Percentiles rank a stretch among this genome's conserved stretches.
These are phyloP conservation scores for Zaprionus africanus DNA, from an alignment of 1,140 invertebrate species.

Conservation along the genomic window DNA sequence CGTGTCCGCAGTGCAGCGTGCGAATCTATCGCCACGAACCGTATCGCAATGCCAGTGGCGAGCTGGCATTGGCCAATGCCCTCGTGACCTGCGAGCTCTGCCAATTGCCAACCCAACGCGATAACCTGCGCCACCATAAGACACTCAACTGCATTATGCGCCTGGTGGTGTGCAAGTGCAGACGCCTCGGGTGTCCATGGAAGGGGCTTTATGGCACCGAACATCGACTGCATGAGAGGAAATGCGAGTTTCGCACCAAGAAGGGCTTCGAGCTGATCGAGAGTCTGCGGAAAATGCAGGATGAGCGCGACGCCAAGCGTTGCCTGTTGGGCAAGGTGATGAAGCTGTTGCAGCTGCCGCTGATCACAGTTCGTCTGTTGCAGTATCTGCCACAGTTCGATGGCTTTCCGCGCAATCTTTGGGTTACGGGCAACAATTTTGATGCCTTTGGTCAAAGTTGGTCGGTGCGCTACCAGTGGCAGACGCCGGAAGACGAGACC, in stretches of 20 bases:
- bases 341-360: constrained; percentile 18
- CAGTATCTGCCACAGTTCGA: neutral
- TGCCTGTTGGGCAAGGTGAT: neutral
- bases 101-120: no score
- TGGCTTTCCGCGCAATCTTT: neutral
- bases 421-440: neutral
- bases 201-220: neutral
- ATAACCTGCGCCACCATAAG: neutral
- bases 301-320: neutral
- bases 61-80: neutral
- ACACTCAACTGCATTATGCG: neutral
- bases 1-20: constrained; percentile 34
- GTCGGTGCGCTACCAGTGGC: constrained; percentile 35
- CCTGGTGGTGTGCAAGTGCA: constrained; percentile 30
- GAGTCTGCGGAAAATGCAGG: neutral
- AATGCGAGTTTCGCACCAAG: constrained; percentile 26
- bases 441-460: constrained; percentile 6
- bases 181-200: constrained; percentile 47
- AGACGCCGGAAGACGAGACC: neutral
- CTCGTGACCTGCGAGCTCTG: constrained; percentile 19
- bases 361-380: constrained; percentile 22
- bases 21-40: constrained; percentile 33
- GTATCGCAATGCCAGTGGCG: constrained; percentile 3
- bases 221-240: neutral
- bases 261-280: constrained; percentile 19